Base-by-base conservation (phyloP, 2,797 vertebrate genomes). In the Vireo griseus region DNA sequence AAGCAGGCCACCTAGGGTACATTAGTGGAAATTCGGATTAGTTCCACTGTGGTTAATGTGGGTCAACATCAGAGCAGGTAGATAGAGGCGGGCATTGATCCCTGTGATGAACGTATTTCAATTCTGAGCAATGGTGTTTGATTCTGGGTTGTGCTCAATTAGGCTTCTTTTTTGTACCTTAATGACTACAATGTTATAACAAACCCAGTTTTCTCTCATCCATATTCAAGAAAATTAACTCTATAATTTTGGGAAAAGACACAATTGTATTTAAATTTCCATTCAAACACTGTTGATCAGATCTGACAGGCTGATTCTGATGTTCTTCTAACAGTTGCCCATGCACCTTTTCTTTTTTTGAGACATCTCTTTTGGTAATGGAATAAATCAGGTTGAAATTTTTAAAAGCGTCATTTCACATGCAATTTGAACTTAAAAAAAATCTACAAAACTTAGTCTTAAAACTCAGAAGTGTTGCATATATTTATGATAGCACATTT, bases 31-130 rank as follows among this genome's bases (percentile, higher is more conserved):
- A 89, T n/a, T 40, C 0, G 1, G 84, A 71, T 82, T 58, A 74
- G 16, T 67, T 88, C n/a, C 28, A 55, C n/a, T 17, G 28, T 28
- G 48, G 37, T 79, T 87, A 73, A 83, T 19, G 35, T 54, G 45
- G 50, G 44, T 78, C 88, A 94, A 40, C 39, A 80, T 48, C 48
- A 73, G 24, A 68, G 20, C 37, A 33, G 33, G 54, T 37, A 71
- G 55, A 26, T 0, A 68, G 58, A 79, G 6, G 18, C 0, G 2
- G 18, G 35, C 39, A 66, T n/a, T 9, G 5, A 81, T 65, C 40
- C 37, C 69, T 37, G 20, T 9, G 19, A 80, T 11, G 21, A 90
- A 19, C 0, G 5, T 20, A 51, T 26, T 51, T 73, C 39, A 63
- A 35, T 39, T 80, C 45, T 59, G 61, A 75, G 29, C 25, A 45